Percentiles rank a stretch among this genome's conserved stretches.
phyloP scores from a whole-genome alignment of 2,888 invertebrate species.

The Platycnemis pennipes region DNA sequence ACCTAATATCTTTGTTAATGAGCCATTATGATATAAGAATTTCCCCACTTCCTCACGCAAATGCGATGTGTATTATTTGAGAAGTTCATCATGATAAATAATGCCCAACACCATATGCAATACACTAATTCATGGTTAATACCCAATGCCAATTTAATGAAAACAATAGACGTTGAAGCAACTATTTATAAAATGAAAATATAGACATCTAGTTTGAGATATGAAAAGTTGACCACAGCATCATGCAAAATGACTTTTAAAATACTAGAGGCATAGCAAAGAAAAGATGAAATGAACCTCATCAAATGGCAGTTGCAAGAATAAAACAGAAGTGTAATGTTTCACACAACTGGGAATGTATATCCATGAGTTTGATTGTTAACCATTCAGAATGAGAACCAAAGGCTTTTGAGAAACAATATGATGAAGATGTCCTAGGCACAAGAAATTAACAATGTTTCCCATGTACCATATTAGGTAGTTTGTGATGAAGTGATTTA shows the following conservation, averaged over 20 bases:
- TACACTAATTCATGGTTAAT: slow-evolving; percentile 31
- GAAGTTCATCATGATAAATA: slow-evolving; percentile 35
- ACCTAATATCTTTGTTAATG: slow-evolving; percentile 42
- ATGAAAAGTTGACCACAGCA: slow-evolving; percentile 44
- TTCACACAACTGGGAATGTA: slow-evolving; percentile 37
- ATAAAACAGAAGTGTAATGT: slow-evolving; percentile 52
- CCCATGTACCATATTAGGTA: slow-evolving; percentile 17
- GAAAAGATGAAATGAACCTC: slow-evolving; percentile 39
- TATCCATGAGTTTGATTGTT: slow-evolving; percentile 31
- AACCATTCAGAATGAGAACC: slow-evolving; percentile 61
- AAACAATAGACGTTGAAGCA: slow-evolving; percentile 41
- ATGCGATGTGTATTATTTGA: background rate
- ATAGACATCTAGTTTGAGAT: slow-evolving; percentile 9
- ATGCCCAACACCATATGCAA: slow-evolving; percentile 34
- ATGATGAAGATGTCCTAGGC: slow-evolving; percentile 57
- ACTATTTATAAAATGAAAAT: slow-evolving; percentile 53
- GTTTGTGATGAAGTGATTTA: background rate
- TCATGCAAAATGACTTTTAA: slow-evolving; percentile 51
- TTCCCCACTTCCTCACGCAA: slow-evolving; percentile 13
- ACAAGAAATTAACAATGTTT: slow-evolving; percentile 44
- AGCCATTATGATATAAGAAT: slow-evolving; percentile 42
- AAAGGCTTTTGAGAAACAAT: slow-evolving; percentile 66
- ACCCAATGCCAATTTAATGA: slow-evolving; percentile 11
- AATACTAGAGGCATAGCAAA: slow-evolving; percentile 44
- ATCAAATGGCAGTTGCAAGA: slow-evolving; percentile 34